Percentiles rank a stretch among this genome's conserved stretches.
These are phyloP conservation scores for Thalassoma bifasciatum DNA, from an alignment of 2,113 vertebrate species.

Conservation along the genomic window DNA sequence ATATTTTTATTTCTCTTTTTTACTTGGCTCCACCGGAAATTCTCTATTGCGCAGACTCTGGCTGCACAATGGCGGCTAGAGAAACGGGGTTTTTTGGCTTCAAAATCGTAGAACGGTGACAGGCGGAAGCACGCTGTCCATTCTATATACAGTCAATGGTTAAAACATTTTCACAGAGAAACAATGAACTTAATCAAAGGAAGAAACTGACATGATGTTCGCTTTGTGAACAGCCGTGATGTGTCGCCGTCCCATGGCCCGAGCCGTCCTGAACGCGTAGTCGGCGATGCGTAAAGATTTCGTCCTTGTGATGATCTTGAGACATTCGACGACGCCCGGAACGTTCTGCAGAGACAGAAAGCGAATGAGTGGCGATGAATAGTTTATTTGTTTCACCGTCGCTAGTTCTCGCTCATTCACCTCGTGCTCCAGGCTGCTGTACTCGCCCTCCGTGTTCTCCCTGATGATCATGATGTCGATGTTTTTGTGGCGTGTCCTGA, in stretches of 20 bases:
- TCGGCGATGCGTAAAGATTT: slow-evolving; percentile 92
- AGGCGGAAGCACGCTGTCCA: no score
- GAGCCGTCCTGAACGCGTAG: slow-evolving; percentile 90
- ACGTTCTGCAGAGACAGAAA: slow-evolving; percentile 82
- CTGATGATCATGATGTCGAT: slow-evolving; percentile 94
- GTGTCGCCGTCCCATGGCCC: slow-evolving; percentile 86
- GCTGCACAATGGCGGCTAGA: no score
- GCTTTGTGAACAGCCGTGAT: slow-evolving; percentile 95
- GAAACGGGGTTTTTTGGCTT: no score
- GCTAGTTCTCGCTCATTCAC: slow-evolving; percentile 62
- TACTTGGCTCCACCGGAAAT: no score
- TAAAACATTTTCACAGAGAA: background rate
- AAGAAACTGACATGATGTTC: slow-evolving; percentile 89
- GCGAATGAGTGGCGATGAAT: background rate
- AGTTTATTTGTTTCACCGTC: background rate
- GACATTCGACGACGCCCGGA: slow-evolving; percentile 90
- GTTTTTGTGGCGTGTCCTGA: slow-evolving; percentile 91
- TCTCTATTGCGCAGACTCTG: no score
- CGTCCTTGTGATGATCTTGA: slow-evolving; percentile 93
- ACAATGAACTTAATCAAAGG: background rate
- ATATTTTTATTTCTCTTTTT: no score
- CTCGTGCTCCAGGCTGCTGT: slow-evolving; percentile 96
- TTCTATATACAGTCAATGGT: no score
- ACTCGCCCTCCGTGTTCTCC: slow-evolving; percentile 96
- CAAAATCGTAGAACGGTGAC: no score